A percentile compares a stretch with the other conserved stretches of the same genome.
These are phyloP conservation scores for Notocelia uddmanniana DNA, from an alignment of 2,888 invertebrate species.

Conservation along the genomic window DNA sequence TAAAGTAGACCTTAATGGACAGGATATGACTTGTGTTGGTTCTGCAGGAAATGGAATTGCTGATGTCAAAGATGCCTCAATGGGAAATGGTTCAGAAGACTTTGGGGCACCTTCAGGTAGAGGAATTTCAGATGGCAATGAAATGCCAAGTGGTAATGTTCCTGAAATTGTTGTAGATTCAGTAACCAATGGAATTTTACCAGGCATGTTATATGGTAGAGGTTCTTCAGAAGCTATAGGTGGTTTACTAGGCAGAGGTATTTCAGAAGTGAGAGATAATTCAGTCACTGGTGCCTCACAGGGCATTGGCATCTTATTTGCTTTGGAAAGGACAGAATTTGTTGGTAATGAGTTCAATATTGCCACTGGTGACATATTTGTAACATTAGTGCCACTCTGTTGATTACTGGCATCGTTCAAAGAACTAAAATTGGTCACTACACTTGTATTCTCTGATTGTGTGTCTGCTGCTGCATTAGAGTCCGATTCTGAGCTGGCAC, in stretches of 20 bases:
- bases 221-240: slow-evolving; percentile 1
- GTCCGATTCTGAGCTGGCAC: slow-evolving; percentile 82
- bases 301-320: slow-evolving; percentile 18
- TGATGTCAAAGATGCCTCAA: slow-evolving; percentile 23
- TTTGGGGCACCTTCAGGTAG: slow-evolving; percentile 15
- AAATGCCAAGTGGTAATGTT: slow-evolving; percentile 16
- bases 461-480: slow-evolving; percentile 75
- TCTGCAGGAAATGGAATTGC: slow-evolving; percentile 39
- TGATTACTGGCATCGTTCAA: slow-evolving; percentile 57
- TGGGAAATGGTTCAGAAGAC: slow-evolving; percentile 28
- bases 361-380: slow-evolving; percentile 63
- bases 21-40: slow-evolving; percentile 11
- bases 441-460: slow-evolving; percentile 71
- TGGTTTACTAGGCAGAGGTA: slow-evolving; percentile 27
- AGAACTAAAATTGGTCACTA: slow-evolving; percentile 63
- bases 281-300: slow-evolving; percentile 6
- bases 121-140: slow-evolving; percentile 24
- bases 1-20: slow-evolving; percentile 5
- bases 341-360: slow-evolving; percentile 44
- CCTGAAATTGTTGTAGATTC: slow-evolving; percentile 7
- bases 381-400: slow-evolving; percentile 54
- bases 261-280: slow-evolving; percentile 25
- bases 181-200: slow-evolving; percentile 16
- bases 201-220: slow-evolving; percentile 4
- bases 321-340: slow-evolving; percentile 18